phyloP scores from a whole-genome alignment of 2,113 vertebrate species.

The Cricetomys ansorgei region DNA sequence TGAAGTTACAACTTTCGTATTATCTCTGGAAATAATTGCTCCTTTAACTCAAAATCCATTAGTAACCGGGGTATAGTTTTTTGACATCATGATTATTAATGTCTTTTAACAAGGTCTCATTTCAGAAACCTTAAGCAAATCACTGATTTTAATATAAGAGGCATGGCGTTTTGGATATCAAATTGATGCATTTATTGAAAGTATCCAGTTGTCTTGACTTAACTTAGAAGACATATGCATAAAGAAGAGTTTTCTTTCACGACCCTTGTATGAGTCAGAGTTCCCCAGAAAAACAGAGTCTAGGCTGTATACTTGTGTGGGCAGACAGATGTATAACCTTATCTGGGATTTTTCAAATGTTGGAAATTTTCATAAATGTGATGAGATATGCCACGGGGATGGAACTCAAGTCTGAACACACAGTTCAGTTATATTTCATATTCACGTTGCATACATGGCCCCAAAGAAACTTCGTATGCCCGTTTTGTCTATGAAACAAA shows the following conservation, averaged over 20 bases:
- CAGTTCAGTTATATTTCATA: background rate
- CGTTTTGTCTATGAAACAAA: background rate
- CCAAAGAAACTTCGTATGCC: background rate
- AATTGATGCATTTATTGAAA: background rate
- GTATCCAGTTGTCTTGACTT: slow-evolving; percentile 30
- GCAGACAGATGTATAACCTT: background rate
- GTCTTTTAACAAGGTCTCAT: slow-evolving; percentile 45
- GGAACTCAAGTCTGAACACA: background rate
- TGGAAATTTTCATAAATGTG: background rate
- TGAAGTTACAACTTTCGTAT: slow-evolving; percentile 46
- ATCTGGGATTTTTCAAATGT: background rate
- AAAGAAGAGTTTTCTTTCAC: background rate
- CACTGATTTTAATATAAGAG: slow-evolving; percentile 15
- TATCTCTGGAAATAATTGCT: slow-evolving; percentile 43
- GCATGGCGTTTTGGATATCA: slow-evolving; percentile 2
- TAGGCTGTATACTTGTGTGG: background rate
- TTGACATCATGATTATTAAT: slow-evolving; percentile 41
- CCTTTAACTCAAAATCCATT: slow-evolving; percentile 54
- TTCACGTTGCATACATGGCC: background rate
- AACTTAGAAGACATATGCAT: background rate
- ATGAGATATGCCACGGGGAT: background rate
- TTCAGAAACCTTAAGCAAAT: slow-evolving; percentile 60
- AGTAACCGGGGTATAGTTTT: slow-evolving; percentile 28
- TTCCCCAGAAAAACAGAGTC: background rate
- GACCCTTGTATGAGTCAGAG: background rate